Base-by-base conservation (phyloP, 2,797 vertebrate genomes). In the Sebastes trivittatus region DNA sequence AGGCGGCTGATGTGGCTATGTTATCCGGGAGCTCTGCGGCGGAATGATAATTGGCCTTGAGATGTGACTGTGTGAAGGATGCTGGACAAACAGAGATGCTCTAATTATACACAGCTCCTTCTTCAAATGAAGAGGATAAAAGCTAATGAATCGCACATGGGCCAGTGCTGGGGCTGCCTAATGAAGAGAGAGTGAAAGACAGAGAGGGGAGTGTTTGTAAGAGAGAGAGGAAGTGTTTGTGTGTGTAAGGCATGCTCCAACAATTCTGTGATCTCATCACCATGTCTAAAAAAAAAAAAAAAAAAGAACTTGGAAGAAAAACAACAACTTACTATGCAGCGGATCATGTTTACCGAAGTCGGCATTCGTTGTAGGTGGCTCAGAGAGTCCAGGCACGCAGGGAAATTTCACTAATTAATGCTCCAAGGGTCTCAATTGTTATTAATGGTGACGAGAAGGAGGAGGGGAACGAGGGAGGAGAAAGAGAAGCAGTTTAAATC, bases 361-460 rank as follows among this genome's bases (percentile, higher is more conserved):
- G 90, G 91, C 81, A 72, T 83, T 92, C 64, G 58, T 89, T 84
- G 85, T 90, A 92, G 93, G 93, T 93, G 92, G 88, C 85, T 79
- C 60, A 5, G 78, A 78, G 87, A 91, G 86, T 93, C 87, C 81
- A 61, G 93, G 90, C 95, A 94, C 95, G 94, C 94, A 85, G 88
- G 81, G 90, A 91, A 30, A 91, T 84, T 86, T 95, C 95, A 93
- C 97, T 98, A 97, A 98, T 98, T 97, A 98, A 97, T 96, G 96
- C 97, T 98, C 96, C 89, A 91, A 96, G 97, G 95, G 94, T 94
- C 96, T 96, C 94, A 91, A 94, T 96, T 96, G 95, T 95, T 91
- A 95, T 96, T 95, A 96, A 97, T 96, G 97, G 97, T 96, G 96
- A 96, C 93, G 92, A 94, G 95, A 91, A 65, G 85, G 86, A 96